phyloP scores from a whole-genome alignment of 37 sponge, comb jelly and placozoan species.

The Trichoplax adhaerens region DNA sequence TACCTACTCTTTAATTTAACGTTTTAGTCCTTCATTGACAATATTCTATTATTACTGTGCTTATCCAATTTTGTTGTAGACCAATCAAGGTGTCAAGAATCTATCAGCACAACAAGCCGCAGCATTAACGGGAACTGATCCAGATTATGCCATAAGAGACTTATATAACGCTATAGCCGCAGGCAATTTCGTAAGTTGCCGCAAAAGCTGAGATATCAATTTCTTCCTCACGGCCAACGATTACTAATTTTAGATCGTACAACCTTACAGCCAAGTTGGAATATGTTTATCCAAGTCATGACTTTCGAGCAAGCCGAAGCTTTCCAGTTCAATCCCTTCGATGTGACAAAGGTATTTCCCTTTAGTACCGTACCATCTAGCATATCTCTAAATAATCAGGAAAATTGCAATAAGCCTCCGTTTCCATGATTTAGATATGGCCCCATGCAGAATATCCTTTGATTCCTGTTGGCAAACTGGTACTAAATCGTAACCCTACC shows the following conservation, averaged over 20 bases:
- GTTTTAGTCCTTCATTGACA: too few relatives aligned
- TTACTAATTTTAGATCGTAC: neutral
- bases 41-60: neutral
- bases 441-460: conserved; percentile 68
- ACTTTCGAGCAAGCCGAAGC: conserved; percentile 59
- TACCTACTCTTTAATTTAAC: too few relatives aligned
- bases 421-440: conserved; percentile 29
- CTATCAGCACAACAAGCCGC: conserved; percentile 33
- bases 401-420: too few relatives aligned
- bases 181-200: conserved; percentile 38
- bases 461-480: conserved; percentile 54
- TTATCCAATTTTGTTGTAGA: conserved; percentile 12
- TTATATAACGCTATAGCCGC: conserved; percentile 50
- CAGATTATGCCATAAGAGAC: conserved; percentile 60
- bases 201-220: neutral
- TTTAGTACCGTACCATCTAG: too few relatives aligned
- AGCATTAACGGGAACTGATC: conserved; percentile 29
- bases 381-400: too few relatives aligned
- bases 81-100: conserved; percentile 47
- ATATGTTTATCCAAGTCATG: conserved; percentile 67
- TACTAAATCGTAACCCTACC: conserved; percentile 53
- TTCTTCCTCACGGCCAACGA: neutral
- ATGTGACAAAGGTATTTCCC: conserved; percentile 51
- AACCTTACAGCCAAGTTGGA: conserved; percentile 56
- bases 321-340: conserved; percentile 62